These are phyloP conservation scores for Cryptocheilus praepositus DNA, from an alignment of 2,888 invertebrate species.

Conservation along the genomic window DNA sequence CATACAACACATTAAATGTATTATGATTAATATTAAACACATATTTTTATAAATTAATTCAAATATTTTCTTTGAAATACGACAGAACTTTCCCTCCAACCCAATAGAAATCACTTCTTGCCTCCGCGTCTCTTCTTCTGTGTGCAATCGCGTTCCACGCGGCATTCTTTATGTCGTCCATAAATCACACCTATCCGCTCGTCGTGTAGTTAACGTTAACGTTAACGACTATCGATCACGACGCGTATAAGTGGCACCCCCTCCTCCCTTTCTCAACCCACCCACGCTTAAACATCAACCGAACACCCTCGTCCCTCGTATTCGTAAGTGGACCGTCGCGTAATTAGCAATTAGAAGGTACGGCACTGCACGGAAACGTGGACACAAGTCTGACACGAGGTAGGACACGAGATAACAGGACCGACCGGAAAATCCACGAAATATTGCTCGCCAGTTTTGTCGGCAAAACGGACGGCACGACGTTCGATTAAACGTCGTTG, in stretches of 20 bases:
- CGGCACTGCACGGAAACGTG: neutral
- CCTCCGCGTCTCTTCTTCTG: neutral
- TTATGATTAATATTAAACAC: too few relatives aligned
- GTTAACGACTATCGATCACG: slow-evolving; percentile 49
- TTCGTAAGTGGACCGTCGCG: slow-evolving; percentile 22
- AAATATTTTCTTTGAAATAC: too few relatives aligned
- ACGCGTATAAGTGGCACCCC: slow-evolving; percentile 29
- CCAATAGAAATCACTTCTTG: too few relatives aligned
- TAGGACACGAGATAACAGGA: neutral
- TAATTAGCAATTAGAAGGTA: slow-evolving; percentile 42
- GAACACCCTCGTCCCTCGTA: neutral
- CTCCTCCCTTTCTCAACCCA: neutral
- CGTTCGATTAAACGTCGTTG: too few relatives aligned
- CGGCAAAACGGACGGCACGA: too few relatives aligned
- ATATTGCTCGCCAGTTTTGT: neutral
- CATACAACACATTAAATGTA: too few relatives aligned
- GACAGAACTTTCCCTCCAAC: too few relatives aligned
- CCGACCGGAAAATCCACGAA: slow-evolving; percentile 9
- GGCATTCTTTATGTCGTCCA: slow-evolving; percentile 24
- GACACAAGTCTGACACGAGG: neutral
- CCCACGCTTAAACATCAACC: neutral
- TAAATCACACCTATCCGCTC: slow-evolving; percentile 43
- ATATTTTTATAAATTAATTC: too few relatives aligned
- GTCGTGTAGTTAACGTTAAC: slow-evolving; percentile 39
- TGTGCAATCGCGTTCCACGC: slow-evolving; percentile 18